These are phyloP conservation scores for Argopecten irradians DNA, from an alignment of 1,140 invertebrate genomes.

Conservation along the genomic window DNA sequence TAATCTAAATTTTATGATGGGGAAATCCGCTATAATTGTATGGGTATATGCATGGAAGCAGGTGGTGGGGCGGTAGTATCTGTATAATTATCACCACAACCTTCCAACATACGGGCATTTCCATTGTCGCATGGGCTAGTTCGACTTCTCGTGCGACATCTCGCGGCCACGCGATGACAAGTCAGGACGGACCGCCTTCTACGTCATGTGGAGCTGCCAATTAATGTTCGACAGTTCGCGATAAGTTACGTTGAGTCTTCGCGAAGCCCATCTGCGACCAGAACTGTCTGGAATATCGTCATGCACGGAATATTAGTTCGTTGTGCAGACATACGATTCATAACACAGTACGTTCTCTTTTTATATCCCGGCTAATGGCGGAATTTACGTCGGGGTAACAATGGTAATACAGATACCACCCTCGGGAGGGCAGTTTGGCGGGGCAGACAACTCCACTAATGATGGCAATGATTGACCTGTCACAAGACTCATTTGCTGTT, in stretches of 20 bases:
- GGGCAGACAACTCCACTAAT: slow-evolving; percentile 5
- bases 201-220: slow-evolving; percentile 41
- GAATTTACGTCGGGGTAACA: slow-evolving; percentile 2
- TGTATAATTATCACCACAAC: slow-evolving; percentile 13
- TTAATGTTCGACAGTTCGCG: slow-evolving; percentile 37
- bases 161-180: slow-evolving; percentile 19
- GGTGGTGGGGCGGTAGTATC: slow-evolving; percentile 13
- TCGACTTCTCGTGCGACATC: slow-evolving; percentile 3
- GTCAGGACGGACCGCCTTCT: slow-evolving; percentile 27
- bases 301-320: slow-evolving; percentile 27
- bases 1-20: slow-evolving; percentile 9
- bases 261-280: slow-evolving; percentile 36
- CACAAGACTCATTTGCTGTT: background rate
- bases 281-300: slow-evolving; percentile 19
- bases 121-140: background rate
- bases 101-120: background rate
- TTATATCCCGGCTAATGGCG: background rate
- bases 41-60: background rate
- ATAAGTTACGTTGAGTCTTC: slow-evolving; percentile 39
- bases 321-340: background rate
- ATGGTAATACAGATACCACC: slow-evolving; percentile 7
- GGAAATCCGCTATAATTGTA: slow-evolving; percentile 17
- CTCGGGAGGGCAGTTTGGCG: background rate
- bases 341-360: slow-evolving; percentile 8
- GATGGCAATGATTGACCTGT: slow-evolving; percentile 6